These are phyloP conservation scores for Penaeus vannamei DNA, from an alignment of 1,140 invertebrate species.

Conservation along the genomic window DNA sequence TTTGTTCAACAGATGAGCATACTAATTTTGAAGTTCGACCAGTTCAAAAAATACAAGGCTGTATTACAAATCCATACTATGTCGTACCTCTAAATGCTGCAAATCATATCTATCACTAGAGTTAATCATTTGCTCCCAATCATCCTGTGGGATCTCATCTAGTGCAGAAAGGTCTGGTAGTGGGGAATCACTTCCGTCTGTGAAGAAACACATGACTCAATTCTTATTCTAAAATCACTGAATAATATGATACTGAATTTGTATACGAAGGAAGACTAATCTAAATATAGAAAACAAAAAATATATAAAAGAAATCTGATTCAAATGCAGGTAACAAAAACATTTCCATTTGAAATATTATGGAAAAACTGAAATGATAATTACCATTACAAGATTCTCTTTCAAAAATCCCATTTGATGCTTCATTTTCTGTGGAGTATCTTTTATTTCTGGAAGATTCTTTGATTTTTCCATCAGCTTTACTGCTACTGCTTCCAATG, in stretches of 20 bases:
- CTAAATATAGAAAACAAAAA: too few relatives aligned
- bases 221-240: too few relatives aligned
- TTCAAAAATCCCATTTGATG: background rate
- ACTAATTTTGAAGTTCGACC: background rate
- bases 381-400: too few relatives aligned
- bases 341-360: too few relatives aligned
- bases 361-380: too few relatives aligned
- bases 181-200: constrained; percentile 47
- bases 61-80: background rate
- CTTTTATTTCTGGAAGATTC: background rate
- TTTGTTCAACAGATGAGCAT: background rate
- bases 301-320: too few relatives aligned
- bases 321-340: too few relatives aligned
- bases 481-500: constrained; percentile 32
- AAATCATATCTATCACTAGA: background rate
- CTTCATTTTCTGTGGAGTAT: background rate
- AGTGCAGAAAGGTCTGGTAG: constrained; percentile 66
- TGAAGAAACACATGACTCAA: background rate
- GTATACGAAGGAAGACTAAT: too few relatives aligned
- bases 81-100: constrained; percentile 35
- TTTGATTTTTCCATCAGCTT: constrained; percentile 12
- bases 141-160: constrained; percentile 63
- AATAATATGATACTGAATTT: too few relatives aligned
- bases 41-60: background rate
- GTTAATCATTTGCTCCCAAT: constrained; percentile 59